phyloP scores from a whole-genome alignment of 2,797 vertebrate species.

The Tokudaia tokunoshimensis region DNA sequence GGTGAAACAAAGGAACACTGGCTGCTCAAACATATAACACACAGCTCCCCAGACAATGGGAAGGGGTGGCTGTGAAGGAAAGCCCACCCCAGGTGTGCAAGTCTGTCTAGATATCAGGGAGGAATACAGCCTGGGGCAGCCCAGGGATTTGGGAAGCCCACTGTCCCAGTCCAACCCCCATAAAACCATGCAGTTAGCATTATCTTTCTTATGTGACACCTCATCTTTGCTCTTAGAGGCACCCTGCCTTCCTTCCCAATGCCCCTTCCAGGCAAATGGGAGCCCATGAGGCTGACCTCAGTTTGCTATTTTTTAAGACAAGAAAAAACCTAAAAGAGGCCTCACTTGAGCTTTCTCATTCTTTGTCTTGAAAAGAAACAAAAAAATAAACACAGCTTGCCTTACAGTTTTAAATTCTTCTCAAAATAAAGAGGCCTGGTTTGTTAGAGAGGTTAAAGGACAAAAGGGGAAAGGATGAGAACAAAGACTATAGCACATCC shows the following conservation, averaged over 20 bases:
- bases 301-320: conserved; percentile 48
- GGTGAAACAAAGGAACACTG: conserved; percentile 85
- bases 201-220: neutral
- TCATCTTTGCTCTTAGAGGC: neutral
- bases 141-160: conserved; percentile 57
- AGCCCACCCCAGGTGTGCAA: neutral
- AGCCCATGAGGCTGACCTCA: neutral
- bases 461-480: conserved; percentile 27
- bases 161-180: neutral
- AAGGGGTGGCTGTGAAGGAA: neutral
- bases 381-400: conserved; percentile 52
- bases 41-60: conserved; percentile 73
- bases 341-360: conserved; percentile 45
- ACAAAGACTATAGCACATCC: neutral
- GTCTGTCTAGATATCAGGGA: conserved; percentile 66
- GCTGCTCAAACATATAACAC: conserved; percentile 80
- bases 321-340: conserved; percentile 50
- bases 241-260: neutral
- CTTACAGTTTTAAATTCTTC: conserved; percentile 58
- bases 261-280: neutral
- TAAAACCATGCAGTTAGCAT: conserved; percentile 34
- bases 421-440: conserved; percentile 40
- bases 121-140: conserved; percentile 49
- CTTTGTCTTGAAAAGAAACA: conserved; percentile 52
- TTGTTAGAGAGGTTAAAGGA: conserved; percentile 48